phyloP scores from a whole-genome alignment of 2,113 vertebrate species.

The Chionodraco myersi region DNA sequence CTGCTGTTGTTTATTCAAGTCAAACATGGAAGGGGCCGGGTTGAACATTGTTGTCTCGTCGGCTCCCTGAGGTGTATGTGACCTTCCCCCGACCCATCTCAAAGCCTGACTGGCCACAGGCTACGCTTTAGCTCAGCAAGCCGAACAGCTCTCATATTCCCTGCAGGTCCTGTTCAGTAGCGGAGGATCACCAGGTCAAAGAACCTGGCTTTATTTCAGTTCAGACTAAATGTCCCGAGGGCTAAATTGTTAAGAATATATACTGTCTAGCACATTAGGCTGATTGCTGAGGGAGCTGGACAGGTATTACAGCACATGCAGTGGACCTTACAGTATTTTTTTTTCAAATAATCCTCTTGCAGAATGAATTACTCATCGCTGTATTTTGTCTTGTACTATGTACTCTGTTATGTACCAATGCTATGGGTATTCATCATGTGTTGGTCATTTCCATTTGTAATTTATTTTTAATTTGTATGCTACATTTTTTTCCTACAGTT shows the following conservation, averaged over 20 bases:
- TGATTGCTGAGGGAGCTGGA: conserved; percentile 21
- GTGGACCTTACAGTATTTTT: background rate
- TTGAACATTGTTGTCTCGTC: conserved; percentile 39
- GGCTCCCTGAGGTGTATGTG: conserved; percentile 46
- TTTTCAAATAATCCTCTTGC: background rate
- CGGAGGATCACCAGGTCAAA: conserved; percentile 52
- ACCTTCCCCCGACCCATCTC: conserved; percentile 54
- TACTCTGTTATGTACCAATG: background rate
- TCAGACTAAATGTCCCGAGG: conserved; percentile 22
- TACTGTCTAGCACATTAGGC: background rate
- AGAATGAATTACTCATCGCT: background rate
- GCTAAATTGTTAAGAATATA: conserved; percentile 31
- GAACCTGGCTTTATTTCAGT: conserved; percentile 45
- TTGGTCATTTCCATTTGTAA: conserved; percentile 10
- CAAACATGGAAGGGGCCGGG: conserved; percentile 33
- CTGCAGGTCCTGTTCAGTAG: conserved; percentile 41
- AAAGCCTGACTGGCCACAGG: conserved; percentile 14
- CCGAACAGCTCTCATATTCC: conserved; percentile 35
- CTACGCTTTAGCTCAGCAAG: conserved; percentile 32
- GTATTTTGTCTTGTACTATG: background rate
- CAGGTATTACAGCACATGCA: background rate
- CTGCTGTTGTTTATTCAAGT: conserved; percentile 63
- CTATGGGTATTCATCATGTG: background rate
- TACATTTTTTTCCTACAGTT: background rate
- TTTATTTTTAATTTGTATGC: background rate